These are phyloP conservation scores for Acromyrmex heyeri DNA, from an alignment of 1,140 invertebrate genomes.

Conservation along the genomic window DNA sequence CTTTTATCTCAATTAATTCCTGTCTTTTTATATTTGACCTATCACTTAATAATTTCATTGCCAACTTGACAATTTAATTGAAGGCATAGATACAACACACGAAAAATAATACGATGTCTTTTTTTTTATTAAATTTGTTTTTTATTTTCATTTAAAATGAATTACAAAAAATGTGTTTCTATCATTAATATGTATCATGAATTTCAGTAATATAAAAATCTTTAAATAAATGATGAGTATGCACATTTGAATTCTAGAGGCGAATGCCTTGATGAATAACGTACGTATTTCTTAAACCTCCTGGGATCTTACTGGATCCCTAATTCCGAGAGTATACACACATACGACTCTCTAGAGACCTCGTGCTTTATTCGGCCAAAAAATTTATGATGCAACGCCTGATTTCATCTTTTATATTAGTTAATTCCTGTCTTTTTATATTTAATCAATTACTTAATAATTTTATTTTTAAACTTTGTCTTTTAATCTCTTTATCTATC, in stretches of 20 bases:
- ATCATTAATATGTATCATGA: not conserved
- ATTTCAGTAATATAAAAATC: slow-evolving; percentile 12
- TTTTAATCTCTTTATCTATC: not conserved
- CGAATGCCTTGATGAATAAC: slow-evolving; percentile 47
- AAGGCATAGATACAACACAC: too few relatives aligned
- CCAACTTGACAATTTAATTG: too few relatives aligned
- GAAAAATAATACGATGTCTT: too few relatives aligned
- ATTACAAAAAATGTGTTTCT: too few relatives aligned
- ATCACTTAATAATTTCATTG: not conserved
- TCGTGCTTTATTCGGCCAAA: slow-evolving; percentile 23
- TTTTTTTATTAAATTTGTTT: not conserved
- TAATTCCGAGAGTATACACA: slow-evolving; percentile 57
- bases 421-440: not conserved
- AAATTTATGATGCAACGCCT: slow-evolving; percentile 28
- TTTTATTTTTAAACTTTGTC: not conserved
- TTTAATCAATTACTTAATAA: slow-evolving; percentile 7
- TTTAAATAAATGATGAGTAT: slow-evolving; percentile 17
- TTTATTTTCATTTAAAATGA: not conserved
- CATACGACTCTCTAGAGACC: slow-evolving; percentile 45
- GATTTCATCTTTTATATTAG: slow-evolving; percentile 37
- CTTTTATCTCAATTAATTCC: slow-evolving; percentile 2
- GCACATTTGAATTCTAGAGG: slow-evolving; percentile 32
- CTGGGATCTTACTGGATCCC: slow-evolving; percentile 20
- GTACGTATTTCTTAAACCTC: slow-evolving; percentile 45
- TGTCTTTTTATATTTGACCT: not conserved